Base-by-base conservation (phyloP, 2,888 invertebrate genomes). In the Xestia c-nigrum region DNA sequence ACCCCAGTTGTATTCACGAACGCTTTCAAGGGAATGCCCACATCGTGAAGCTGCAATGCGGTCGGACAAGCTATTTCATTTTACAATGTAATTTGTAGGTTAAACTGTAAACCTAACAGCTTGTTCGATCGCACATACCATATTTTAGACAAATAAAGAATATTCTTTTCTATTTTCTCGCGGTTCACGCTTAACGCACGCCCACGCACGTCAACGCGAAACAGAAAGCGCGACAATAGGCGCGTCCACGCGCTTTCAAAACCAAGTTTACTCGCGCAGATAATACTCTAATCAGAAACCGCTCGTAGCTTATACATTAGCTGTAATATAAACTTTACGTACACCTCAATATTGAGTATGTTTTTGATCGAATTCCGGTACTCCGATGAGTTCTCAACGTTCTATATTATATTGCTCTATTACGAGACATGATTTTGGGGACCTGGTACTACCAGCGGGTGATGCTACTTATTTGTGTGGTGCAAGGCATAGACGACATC, bases 311-410 rank as follows among this genome's bases (percentile, higher is more conserved):
- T 52, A 52, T 9, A 52, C 52, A 52, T 55, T 55, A n/a, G 4
- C 10, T 10, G 52, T 55, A n/a, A n/a, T n/a, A n/a, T 55, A 4
- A 55, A 55, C 52, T n/a, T 55, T n/a, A 21, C n/a, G 4, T 55
- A n/a, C n/a, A n/a, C 9, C n/a, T 55, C 52, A 55, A 52, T 52
- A 10, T 55, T 55, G 52, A 55, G 21, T n/a, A 46, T 16, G 50
- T 24, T 73, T 21, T 19, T 69, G 76, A 84, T 80, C 72, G 46
- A 76, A 76, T 83, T 80, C 72, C 46, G 59, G 14, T 19, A 5
- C 63, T 50, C 50, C 50, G 19, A 50, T 50, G 50, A n/a, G 50
- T 19, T 50, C 19, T 21, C 69, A 57, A 61, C 69, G 74, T 70
- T 72, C 74, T 63, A 52, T 78, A 85, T 74, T 52, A 3, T 21